A percentile compares a stretch with the other conserved stretches of the same genome.
Evolutionary conservation across 2,113 vertebrate genomes (phyloP).

Genomic region (Thinocorus orbignyianus): DNA sequence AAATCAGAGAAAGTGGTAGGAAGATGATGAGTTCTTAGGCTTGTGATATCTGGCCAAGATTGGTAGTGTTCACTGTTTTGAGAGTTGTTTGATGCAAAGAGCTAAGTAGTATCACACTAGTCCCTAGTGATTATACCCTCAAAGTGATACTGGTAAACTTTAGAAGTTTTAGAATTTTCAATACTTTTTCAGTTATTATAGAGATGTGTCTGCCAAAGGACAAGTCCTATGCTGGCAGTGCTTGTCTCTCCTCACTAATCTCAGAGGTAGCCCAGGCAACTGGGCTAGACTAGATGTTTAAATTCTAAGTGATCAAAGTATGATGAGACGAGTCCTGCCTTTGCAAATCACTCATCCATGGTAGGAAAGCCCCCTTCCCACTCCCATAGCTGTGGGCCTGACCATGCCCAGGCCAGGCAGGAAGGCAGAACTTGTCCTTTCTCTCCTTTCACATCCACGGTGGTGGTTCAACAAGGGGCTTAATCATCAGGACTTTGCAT

Average conservation of each 20-base stretch:
- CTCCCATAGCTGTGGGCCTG: neutral
- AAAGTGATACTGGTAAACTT: neutral
- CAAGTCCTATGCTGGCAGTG: neutral
- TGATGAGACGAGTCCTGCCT: neutral
- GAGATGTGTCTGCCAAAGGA: neutral
- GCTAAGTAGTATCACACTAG: neutral
- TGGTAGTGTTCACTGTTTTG: neutral
- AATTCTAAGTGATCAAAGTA: neutral
- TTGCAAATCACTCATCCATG: neutral
- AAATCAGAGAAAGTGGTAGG: neutral
- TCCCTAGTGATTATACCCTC: neutral
- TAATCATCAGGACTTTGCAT: neutral
- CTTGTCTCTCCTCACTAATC: neutral
- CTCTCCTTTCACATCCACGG: rapidly evolving
- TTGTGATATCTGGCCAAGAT: neutral
- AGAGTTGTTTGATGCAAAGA: neutral
- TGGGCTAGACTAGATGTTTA: neutral
- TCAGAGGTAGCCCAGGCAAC: neutral
- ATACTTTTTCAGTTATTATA: neutral
- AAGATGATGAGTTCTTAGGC: neutral
- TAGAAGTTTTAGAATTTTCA: neutral
- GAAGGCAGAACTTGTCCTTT: neutral
- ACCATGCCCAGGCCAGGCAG: neutral
- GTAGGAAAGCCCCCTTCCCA: neutral
- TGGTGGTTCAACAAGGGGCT: neutral